Base-by-base conservation (phyloP, 2,888 invertebrate species). In the Caenorhabditis sp. region DNA sequence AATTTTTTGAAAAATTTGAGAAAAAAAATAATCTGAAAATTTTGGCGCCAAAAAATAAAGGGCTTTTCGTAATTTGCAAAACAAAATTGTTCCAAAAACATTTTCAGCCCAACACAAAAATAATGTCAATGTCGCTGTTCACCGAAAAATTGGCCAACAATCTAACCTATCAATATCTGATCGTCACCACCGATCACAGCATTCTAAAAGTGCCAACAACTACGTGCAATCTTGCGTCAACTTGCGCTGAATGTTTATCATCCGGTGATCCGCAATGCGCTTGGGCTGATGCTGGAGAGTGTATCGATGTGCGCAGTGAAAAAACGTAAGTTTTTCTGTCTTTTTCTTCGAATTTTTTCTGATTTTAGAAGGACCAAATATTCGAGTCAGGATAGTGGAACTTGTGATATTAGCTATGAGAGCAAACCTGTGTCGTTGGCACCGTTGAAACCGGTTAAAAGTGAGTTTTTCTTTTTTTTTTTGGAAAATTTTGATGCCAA, bases 211-310 rank as follows among this genome's bases (percentile, higher is more conserved):
- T 69, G 0, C 76, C 77, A 10, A 65, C 74, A 3, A 58, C 76
- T 8, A 73, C 69, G 21, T 80, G 80, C 65, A 54, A 62, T 8
- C 8, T 58, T 19, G 66, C 69, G 3, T 23, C 62, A 0, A 74
- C 49, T n/a, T 80, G 80, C 60, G 69, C 69, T 0, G 72, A 66
- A 19, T 80, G 80, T 61, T 55, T 78, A 27, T 55, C 61, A 14
- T 57, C 63, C 19, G 69, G 73, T 23, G 80, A 80, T 61, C 80
- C 80, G 4, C 69, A 75, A 49, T 80, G 80, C 61, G 80, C 78
- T 17, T 80, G 80, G 80, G 72, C 70, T 10, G 61, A 69, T 31
- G 70, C 66, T 8, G 63, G 49, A 4, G 75, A 76, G 17, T 79
- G 79, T 50, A 68, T 79, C 6, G 62, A 73, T 54, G 66, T 79